Percentiles rank a stretch among this genome's conserved stretches.
These are phyloP conservation scores for Hyles lineata DNA, from an alignment of 2,888 invertebrate species.

Conservation along the genomic window DNA sequence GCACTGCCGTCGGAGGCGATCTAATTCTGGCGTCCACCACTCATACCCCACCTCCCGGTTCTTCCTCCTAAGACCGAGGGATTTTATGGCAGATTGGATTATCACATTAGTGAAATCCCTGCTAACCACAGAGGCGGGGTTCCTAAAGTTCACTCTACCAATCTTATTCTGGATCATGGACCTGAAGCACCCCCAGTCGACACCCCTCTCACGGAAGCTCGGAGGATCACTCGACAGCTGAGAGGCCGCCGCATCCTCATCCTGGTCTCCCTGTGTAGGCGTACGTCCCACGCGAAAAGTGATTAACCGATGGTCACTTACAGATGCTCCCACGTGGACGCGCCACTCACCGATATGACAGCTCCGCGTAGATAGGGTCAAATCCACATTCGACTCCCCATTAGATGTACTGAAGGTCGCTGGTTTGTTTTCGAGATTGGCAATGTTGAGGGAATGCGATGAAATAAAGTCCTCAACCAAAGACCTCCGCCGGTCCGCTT, in stretches of 20 bases:
- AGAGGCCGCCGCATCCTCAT: too few species aligned
- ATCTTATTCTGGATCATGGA: background rate
- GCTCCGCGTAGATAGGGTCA: conserved; percentile 36
- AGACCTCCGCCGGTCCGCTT: background rate
- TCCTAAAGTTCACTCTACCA: background rate
- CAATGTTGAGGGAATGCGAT: conserved; percentile 29
- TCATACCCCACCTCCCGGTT: too few species aligned
- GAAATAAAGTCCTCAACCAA: conserved; percentile 35
- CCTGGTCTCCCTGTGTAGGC: too few species aligned
- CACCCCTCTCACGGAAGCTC: background rate
- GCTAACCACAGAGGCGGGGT: background rate
- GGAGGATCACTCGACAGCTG: too few species aligned
- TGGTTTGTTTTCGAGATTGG: conserved; percentile 28
- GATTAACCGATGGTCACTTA: conserved; percentile 42
- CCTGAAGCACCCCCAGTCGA: background rate
- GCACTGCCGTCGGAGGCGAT: background rate
- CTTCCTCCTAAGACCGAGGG: background rate
- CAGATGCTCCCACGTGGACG: conserved; percentile 34
- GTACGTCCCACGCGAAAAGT: conserved; percentile 27
- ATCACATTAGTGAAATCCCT: background rate
- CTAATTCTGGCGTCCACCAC: conserved; percentile 34
- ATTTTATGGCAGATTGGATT: background rate
- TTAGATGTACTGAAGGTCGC: conserved; percentile 37
- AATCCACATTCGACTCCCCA: conserved; percentile 44
- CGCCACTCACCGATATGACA: conserved; percentile 32